Conservation (phyloP, 2,113 vertebrate genomes). For the Lepus europaeus region DNA sequence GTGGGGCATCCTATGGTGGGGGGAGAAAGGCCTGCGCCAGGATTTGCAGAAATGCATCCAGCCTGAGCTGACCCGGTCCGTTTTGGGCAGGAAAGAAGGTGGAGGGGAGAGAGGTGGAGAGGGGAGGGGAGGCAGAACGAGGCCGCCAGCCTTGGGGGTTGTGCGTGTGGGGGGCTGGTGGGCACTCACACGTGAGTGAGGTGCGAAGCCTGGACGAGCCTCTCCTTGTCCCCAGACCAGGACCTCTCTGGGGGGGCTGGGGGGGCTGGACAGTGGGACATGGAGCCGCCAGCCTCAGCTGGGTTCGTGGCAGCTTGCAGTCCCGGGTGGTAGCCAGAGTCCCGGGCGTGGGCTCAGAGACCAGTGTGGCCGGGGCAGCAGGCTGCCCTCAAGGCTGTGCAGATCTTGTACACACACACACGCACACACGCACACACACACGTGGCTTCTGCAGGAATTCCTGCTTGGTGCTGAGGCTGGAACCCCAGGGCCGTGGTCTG, state of each 20-base stretch:
- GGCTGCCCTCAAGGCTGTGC: background rate
- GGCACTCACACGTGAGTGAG: no score
- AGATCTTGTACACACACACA: background rate
- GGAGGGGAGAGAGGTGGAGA: background rate
- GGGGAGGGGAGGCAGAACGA: background rate
- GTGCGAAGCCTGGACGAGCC: background rate
- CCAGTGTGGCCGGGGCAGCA: background rate
- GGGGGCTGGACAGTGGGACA: background rate
- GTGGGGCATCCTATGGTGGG: background rate
- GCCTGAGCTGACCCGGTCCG: background rate
- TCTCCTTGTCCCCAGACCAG: background rate
- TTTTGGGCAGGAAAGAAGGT: background rate
- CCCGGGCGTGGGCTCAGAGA: background rate
- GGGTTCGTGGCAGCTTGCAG: background rate
- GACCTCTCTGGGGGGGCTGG: no score
- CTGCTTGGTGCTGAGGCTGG: background rate
- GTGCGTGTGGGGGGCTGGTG: background rate
- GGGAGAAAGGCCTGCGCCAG: background rate
- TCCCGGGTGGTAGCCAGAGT: background rate
- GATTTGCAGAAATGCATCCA: background rate
- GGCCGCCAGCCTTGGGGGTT: background rate
- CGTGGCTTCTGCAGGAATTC: slow-evolving; percentile 34
- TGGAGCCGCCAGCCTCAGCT: background rate
- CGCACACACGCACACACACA: no score
- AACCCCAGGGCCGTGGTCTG: background rate